Evolutionary conservation across 2,113 vertebrate species (phyloP).

Genomic region (Lycaon pictus): DNA sequence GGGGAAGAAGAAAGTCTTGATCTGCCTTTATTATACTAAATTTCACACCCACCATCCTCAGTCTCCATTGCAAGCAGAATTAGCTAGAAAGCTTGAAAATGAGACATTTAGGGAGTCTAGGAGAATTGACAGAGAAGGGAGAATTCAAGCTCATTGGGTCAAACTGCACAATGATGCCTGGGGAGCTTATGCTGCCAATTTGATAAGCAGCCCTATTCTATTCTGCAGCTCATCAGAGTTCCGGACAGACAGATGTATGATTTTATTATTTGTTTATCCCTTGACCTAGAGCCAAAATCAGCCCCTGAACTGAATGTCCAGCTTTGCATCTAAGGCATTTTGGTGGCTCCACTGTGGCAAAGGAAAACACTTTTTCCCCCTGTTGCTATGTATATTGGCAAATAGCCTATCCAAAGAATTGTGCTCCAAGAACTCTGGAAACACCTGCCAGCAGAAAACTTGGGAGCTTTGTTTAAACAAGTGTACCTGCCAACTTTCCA

Average conservation of each 20-base stretch:
- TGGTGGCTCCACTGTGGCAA: slow-evolving; percentile 80
- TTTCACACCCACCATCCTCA: background rate
- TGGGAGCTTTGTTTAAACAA: slow-evolving; percentile 91
- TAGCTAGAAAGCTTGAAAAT: slow-evolving; percentile 27
- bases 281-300: slow-evolving; percentile 82
- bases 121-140: background rate
- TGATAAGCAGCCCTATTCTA: slow-evolving; percentile 23
- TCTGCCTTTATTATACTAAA: slow-evolving; percentile 26
- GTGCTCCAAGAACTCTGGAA: slow-evolving; percentile 89
- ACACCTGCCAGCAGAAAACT: slow-evolving; percentile 91
- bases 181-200: background rate
- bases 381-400: slow-evolving; percentile 91
- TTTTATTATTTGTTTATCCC: slow-evolving; percentile 81
- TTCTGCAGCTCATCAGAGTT: slow-evolving; percentile 56
- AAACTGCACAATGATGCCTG: background rate
- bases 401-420: slow-evolving; percentile 87
- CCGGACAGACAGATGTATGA: slow-evolving; percentile 72
- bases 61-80: slow-evolving; percentile 58
- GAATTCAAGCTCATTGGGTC: background rate
- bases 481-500: slow-evolving; percentile 90
- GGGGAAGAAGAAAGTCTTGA: slow-evolving; percentile 13
- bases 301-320: slow-evolving; percentile 75
- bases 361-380: slow-evolving; percentile 84
- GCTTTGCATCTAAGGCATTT: slow-evolving; percentile 78
- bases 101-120: background rate